Evolutionary conservation across 2,888 invertebrate species (phyloP), one percentile per base, ranked within the genome.

Genomic region (Aproaerema taeniolella): DNA sequence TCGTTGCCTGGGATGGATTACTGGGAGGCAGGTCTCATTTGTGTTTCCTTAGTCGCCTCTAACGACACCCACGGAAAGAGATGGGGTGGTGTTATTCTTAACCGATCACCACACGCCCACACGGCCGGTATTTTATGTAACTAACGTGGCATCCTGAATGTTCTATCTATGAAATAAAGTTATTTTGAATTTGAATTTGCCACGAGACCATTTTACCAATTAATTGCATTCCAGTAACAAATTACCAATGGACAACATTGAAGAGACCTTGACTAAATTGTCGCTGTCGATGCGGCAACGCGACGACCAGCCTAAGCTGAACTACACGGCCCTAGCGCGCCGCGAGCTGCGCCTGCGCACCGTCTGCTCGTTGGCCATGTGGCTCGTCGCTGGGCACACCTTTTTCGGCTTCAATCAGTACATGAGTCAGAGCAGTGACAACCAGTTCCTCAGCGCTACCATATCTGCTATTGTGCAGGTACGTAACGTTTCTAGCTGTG

Each of bases 331-430:
- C 58, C 76, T 95, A 26, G 88, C 94, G 52, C 83, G 89, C 12
- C 89, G 89, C 0, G 88, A 90, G 36, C 80, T 94, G 65, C 68
- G 92, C 28, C 50, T 86, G 28, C 91, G 91, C 61, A 93, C 93
- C 0, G 47, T 90, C 0, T 89, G 89, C 51, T 91, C 92, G 61
- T 89, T 90, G 52, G 87, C 90, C 52, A 90, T 92, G 55, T 95
- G 95, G 96, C 79, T 93, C n/a, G 91, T 93, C 2, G 90, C 92
- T 8, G 95, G 95, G 0, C 87, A 96, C 67, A 91, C 93, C 25
- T 95, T 93, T 77, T 97, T 93, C 58, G 96, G 96, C 0, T 89
- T 95, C 46, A 92, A 94, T 33, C 94, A 95, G 71, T 95, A 93
- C 71, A 91, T 94, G 49, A 92, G 93, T 2, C 91, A 93, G 67